Evolutionary conservation across 2,113 vertebrate species (phyloP).

Genomic region (Dipodomys spectabilis): DNA sequence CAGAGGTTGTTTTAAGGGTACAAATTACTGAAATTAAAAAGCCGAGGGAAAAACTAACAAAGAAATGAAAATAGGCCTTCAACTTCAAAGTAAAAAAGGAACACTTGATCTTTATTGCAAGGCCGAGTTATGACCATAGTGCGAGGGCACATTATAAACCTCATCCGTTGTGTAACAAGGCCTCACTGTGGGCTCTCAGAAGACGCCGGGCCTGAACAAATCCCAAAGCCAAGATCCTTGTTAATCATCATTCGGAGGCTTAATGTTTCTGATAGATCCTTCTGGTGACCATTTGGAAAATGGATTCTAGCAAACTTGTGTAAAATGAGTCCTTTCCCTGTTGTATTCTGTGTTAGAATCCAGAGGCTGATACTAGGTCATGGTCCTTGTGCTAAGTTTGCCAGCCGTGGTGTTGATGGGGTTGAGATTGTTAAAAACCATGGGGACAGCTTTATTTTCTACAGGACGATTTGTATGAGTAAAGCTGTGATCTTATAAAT

Average conservation of each 20-base stretch:
- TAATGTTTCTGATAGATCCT: slow-evolving; percentile 45
- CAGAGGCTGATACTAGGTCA: slow-evolving; percentile 22
- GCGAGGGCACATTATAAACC: slow-evolving; percentile 85
- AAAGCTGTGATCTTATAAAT: slow-evolving; percentile 65
- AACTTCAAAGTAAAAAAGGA: slow-evolving; percentile 74
- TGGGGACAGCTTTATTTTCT: slow-evolving; percentile 59
- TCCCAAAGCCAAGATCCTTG: slow-evolving; percentile 85
- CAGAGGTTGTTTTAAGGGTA: slow-evolving; percentile 4
- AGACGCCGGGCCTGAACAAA: slow-evolving; percentile 84
- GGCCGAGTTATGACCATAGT: slow-evolving; percentile 82
- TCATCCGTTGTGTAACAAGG: slow-evolving; percentile 85
- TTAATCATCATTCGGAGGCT: slow-evolving; percentile 87
- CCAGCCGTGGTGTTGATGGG: slow-evolving; percentile 59
- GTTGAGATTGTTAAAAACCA: slow-evolving; percentile 61
- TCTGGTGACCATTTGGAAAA: slow-evolving; percentile 31
- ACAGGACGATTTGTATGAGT: slow-evolving; percentile 60
- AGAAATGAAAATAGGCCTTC: slow-evolving; percentile 69
- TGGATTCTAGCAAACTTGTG: slow-evolving; percentile 40
- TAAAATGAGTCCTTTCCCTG: background rate
- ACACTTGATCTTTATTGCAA: slow-evolving; percentile 76
- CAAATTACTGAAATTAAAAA: slow-evolving; percentile 49
- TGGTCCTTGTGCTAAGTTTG: slow-evolving; percentile 46
- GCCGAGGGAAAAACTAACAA: background rate
- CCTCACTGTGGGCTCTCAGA: slow-evolving; percentile 83
- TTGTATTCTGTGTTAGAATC: background rate